Conservation (phyloP, 1,140 invertebrate species). For the Leptinotarsa defecta region DNA sequence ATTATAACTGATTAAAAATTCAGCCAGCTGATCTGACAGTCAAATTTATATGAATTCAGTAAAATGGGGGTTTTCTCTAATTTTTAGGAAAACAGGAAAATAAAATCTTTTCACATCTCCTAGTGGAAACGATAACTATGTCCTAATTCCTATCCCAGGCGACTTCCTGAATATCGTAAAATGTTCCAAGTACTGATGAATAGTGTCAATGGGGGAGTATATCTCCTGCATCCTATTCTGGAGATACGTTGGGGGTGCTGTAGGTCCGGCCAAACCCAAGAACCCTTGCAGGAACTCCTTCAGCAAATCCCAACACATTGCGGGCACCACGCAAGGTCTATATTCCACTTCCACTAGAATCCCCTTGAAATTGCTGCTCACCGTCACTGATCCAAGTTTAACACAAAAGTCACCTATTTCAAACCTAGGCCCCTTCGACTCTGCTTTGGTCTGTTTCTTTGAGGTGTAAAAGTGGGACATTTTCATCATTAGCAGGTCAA, state of each 20-base stretch:
- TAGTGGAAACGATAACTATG: slow-evolving; percentile 2
- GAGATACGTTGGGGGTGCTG: slow-evolving; percentile 66
- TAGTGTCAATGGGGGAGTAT: slow-evolving; percentile 88
- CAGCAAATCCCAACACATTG: slow-evolving; percentile 88
- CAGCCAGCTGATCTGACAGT: too few species aligned
- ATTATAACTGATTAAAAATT: too few species aligned
- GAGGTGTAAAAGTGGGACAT: slow-evolving; percentile 84
- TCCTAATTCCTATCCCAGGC: slow-evolving; percentile 53
- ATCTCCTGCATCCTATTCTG: slow-evolving; percentile 82
- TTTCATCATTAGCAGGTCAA: slow-evolving; percentile 90
- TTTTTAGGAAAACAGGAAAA: too few species aligned
- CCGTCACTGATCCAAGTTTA: slow-evolving; percentile 90
- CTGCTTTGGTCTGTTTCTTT: slow-evolving; percentile 84
- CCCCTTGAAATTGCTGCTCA: slow-evolving; percentile 93
- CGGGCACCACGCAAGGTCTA: slow-evolving; percentile 83
- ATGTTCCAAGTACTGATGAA: slow-evolving; percentile 94
- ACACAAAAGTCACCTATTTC: slow-evolving; percentile 93
- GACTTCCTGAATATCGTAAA: slow-evolving; percentile 87
- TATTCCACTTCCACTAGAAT: slow-evolving; percentile 95
- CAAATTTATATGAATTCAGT: too few species aligned
- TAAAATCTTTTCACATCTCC: neutral
- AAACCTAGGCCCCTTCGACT: slow-evolving; percentile 90
- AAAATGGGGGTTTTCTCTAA: too few species aligned
- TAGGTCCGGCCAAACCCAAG: slow-evolving; percentile 75
- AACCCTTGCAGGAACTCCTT: slow-evolving; percentile 92